Percentiles rank a stretch among this genome's conserved stretches.
phyloP scores from a whole-genome alignment of 2,113 vertebrate species.

The Pygoscelis antarcticus region DNA sequence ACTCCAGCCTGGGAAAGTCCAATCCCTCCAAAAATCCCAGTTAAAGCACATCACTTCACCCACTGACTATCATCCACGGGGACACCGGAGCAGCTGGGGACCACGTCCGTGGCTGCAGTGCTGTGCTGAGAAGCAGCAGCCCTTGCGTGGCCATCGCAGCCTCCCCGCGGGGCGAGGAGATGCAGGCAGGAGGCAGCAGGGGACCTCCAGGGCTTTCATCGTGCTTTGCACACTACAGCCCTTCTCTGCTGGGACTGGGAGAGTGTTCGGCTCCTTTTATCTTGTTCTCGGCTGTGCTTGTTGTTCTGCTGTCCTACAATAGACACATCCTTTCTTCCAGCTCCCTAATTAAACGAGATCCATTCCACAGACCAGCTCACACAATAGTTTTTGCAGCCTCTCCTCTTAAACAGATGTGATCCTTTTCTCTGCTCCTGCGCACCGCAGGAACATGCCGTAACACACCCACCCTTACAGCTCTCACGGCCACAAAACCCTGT shows the following conservation, averaged over 20 bases:
- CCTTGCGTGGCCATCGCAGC: not conserved
- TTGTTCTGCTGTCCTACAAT: not conserved
- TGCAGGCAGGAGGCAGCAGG: not conserved
- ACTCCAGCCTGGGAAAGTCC: not conserved
- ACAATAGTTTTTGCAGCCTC: not conserved
- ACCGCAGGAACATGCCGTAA: not conserved
- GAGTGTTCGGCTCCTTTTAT: not conserved
- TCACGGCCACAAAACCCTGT: accelerated
- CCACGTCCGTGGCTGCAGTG: accelerated
- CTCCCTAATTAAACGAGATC: not conserved
- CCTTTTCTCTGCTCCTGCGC: not conserved
- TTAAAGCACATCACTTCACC: not conserved
- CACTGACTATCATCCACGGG: accelerated
- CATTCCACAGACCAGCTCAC: not conserved
- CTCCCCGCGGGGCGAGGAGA: accelerated
- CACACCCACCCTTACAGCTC: not conserved
- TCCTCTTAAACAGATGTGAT: not conserved
- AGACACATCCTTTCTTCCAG: not conserved
- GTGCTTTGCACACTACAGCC: not conserved
- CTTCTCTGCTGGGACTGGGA: not conserved
- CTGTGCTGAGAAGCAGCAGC: not conserved
- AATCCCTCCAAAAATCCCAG: not conserved
- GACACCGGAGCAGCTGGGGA: not conserved
- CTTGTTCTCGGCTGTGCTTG: not conserved
- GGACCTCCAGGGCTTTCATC: not conserved